Evolutionary conservation across 1,140 invertebrate genomes (phyloP).

Genomic region (Bactericera cockerelli): DNA sequence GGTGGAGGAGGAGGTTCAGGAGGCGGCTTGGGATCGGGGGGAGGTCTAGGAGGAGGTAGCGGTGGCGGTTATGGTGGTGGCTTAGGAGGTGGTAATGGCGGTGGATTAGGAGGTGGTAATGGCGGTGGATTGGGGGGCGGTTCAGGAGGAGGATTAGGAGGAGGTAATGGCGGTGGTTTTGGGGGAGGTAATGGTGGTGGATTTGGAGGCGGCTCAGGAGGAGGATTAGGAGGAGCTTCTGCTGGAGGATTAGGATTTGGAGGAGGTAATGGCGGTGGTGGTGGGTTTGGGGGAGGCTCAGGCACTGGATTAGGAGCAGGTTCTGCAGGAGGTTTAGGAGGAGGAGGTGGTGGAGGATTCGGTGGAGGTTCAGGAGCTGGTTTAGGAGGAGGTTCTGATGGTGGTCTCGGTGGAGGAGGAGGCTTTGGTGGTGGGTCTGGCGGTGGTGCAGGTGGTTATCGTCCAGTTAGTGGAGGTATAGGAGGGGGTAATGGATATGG

Average conservation of each 20-base stretch:
- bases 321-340: slow-evolving; percentile 10
- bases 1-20: neutral
- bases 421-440: neutral
- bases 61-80: neutral
- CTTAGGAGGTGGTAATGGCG: neutral
- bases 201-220: neutral
- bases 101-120: neutral
- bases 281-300: neutral
- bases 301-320: neutral
- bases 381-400: slow-evolving; percentile 4
- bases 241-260: neutral
- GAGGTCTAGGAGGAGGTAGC: neutral
- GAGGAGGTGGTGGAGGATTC: slow-evolving; percentile 9
- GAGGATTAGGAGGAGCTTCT: neutral
- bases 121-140: slow-evolving; percentile 1
- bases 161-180: neutral
- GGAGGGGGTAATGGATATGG: neutral
- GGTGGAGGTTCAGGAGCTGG: slow-evolving; percentile 8
- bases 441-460: neutral
- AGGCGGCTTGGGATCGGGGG: neutral
- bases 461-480: neutral
- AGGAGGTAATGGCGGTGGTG: neutral
- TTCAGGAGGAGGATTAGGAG: neutral
- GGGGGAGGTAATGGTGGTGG: neutral
- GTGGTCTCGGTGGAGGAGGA: neutral